Evolutionary conservation across 2,888 invertebrate genomes (phyloP), one percentile per base, ranked within the genome.

Genomic region (Leptopilina drosophilae): DNA sequence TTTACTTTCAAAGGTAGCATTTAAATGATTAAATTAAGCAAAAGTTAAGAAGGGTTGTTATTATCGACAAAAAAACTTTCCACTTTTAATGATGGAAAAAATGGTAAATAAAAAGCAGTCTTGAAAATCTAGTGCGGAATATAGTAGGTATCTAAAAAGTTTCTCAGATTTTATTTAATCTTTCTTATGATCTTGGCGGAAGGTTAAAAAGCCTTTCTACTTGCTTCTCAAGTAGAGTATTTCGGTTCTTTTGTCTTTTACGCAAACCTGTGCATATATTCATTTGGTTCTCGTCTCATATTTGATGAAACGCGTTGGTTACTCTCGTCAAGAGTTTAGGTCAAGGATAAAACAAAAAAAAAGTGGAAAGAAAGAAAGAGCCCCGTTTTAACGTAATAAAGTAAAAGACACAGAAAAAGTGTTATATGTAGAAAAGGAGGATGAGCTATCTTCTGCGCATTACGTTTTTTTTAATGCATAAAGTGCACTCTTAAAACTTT

Each of bases 251-350:
- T 67, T 67, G 67, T 67, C 67, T 42, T 67, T n/a, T 67, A 46
- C 46, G 20, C 46, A 67, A 67, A 46, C 66, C 46, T 5, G 40
- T 67, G 46, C 66, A 46, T 40, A 46, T 40, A 66, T 66, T 67
- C 66, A 67, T 67, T 46, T 15, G 67, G 15, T 5, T 49, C 46
- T 67, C 20, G 20, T 49, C 46, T 67, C 20, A 20, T 53, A 69
- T 69, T 69, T 69, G 67, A 69, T 26, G 49, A 69, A 26, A 69
- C 53, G 69, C 69, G 26, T 53, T 69, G 69, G 14, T 69, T 69
- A 69, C 69, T 69, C 26, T 12, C 12, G 49, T 33, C 14, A 69
- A 69, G 49, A 69, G 46, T 53, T 46, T 46, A 69, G 69, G 69
- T 69, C 26, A 69, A 69, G 69, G 69, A 14, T 26, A 26, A 69